A percentile compares a stretch with the other conserved stretches of the same genome.
Evolutionary conservation across 2,888 invertebrate genomes (phyloP).

Genomic region (Willowsia nigromaculata): DNA sequence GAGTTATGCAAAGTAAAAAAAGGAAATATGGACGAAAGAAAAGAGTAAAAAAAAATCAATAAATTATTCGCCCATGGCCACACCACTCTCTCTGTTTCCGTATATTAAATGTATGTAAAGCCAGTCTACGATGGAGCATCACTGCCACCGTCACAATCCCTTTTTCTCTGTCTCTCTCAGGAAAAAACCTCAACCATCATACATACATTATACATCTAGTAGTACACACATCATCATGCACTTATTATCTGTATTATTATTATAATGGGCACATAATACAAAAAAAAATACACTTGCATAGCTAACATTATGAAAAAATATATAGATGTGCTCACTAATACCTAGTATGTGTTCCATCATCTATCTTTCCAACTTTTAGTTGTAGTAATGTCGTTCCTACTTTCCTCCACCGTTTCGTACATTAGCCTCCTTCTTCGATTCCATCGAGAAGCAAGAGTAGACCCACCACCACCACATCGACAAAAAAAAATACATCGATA

Average conservation of each 20-base stretch:
- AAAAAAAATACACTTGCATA: constrained; percentile 1
- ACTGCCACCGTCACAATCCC: constrained; percentile 10
- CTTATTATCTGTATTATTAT: no score
- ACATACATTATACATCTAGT: background rate
- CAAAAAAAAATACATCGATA: constrained; percentile 19
- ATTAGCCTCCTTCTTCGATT: constrained; percentile 25
- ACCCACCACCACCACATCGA: background rate
- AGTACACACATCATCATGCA: background rate
- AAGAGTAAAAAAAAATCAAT: constrained; percentile 66
- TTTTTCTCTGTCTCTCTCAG: background rate
- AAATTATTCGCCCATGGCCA: constrained; percentile 74
- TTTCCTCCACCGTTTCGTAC: background rate
- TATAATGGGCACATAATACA: constrained; percentile 4
- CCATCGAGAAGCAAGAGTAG: background rate
- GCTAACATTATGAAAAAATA: no score
- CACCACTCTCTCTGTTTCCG: constrained; percentile 48
- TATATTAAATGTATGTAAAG: background rate
- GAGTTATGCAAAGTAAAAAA: background rate
- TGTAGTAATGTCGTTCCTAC: background rate
- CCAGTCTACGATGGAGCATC: background rate
- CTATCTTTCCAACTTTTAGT: no score
- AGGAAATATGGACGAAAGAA: constrained; percentile 61
- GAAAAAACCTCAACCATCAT: background rate
- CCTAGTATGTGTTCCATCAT: no score
- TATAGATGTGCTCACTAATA: no score